Evolutionary conservation across 2,797 vertebrate genomes (phyloP), one percentile per base, ranked within the genome.

Genomic region (Aldrovandia affinis): DNA sequence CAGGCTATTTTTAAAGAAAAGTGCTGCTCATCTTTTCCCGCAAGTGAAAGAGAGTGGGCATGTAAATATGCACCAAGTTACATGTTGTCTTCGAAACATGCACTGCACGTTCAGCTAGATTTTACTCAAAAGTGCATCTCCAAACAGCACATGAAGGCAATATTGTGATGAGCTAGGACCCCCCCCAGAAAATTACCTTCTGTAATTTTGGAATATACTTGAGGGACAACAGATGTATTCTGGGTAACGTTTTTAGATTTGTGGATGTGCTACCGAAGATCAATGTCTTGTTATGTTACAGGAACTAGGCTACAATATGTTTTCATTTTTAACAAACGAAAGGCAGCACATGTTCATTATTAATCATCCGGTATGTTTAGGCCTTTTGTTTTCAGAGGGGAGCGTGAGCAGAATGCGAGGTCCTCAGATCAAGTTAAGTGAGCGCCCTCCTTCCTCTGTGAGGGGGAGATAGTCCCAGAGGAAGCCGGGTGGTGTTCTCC

Each of bases 1-100:
- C 77, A 54, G 84, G 85, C 88, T 93, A 89, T 93, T 93, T 93
- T 91, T 91, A 89, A 90, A 88, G 39, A 12, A 83, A 81, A 61
- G 30, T 61, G 79, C 65, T 84, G 70, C 86, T 86, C 44, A 20
- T 81, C 55, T 86, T 85, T 65, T 68, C 84, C 77, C 70, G 7
- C 30, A n/a, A 18, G n/a, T 12, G 65, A 18, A 39, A 15, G 70
- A 3, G 30, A 47, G 65, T 83, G 47, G 73, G 81, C 75, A 59
- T 80, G 47, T 81, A 84, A 83, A 44, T 81, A 78, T 82, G 84
- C 82, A 57, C 42, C 39, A 22, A 39, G 59, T 50, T 81, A 3
- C n/a, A 68, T 78, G 50, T 52, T 79, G 39, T 47, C 68, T 9
- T 47, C 59, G 57, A 83, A n/a, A 39, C 81, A 78, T 42, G 12